Base-by-base conservation (phyloP, 2,113 vertebrate species). In the Cheirogaleus medius region DNA sequence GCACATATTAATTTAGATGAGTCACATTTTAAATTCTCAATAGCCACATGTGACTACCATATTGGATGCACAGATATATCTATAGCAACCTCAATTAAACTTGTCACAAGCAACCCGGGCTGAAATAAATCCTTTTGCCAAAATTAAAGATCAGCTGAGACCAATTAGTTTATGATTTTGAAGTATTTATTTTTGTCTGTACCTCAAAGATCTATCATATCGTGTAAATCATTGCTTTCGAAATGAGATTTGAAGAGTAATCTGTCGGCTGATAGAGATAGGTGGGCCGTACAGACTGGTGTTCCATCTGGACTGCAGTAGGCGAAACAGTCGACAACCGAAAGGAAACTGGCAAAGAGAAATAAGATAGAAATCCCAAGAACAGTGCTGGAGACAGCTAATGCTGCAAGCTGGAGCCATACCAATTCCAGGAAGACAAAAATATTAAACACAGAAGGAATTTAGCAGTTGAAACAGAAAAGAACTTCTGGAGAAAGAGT, bases 221-320 rank as follows among this genome's bases (percentile, higher is more conserved):
- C 87, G 73, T 68, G 3, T 80, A 64, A 87, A 52, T 44, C 39
- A 29, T 37, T 81, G 64, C 42, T 95, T 97, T 83, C 39, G 64
- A 94, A 89, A 87, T 95, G 80, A 94, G 60, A 78, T 32, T 74
- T 87, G 25, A 29, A 87, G 58, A 89, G 49, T 47, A 68, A 81
- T 93, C 52, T 66, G n/a, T 58, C 42, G 76, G 10, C 9, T 68
- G 74, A 39, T 25, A 63, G 47, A 44, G 25, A 90, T 9, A 25
- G 54, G 39, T 32, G 14, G 42, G 25, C 80, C 17, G 6, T 54
- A 17, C 0, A 49, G 66, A 12, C 17, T 58, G 27, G 9, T 74
- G 15, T 49, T 91, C 42, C 47, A 34, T 66, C 14, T 87, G 39
- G 60, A 64, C 73, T 37, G 63, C 20, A 25, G 29, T 49, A 60